Evolutionary conservation across 2,888 invertebrate genomes (phyloP).

Genomic region (Axea sp.): DNA sequence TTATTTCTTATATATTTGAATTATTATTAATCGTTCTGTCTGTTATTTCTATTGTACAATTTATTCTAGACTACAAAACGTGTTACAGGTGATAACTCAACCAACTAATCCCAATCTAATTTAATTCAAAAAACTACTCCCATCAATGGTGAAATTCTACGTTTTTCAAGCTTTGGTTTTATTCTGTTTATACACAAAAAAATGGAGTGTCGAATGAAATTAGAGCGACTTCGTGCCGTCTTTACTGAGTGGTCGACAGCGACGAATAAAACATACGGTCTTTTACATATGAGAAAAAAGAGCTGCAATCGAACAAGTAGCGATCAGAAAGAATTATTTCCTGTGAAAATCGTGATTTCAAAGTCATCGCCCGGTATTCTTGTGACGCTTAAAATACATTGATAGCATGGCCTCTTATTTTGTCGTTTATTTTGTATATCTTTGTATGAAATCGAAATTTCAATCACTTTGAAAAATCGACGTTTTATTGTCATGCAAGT

Average conservation of each 20-base stretch:
- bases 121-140: conserved; percentile 4
- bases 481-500: no score
- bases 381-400: conserved; percentile 38
- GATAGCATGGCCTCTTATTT: conserved; percentile 5
- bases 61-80: background rate
- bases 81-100: conserved; percentile 2
- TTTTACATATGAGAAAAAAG: background rate
- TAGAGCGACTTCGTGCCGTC: background rate
- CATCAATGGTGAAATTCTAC: conserved; percentile 5
- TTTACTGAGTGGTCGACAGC: conserved; percentile 3
- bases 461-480: conserved; percentile 33
- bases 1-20: no score
- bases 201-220: conserved; percentile 8
- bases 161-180: background rate
- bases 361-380: no score
- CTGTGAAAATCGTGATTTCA: no score
- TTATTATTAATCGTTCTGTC: no score
- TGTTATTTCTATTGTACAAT: background rate
- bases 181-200: background rate
- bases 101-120: conserved; percentile 9
- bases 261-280: conserved; percentile 2
- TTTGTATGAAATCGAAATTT: conserved; percentile 15
- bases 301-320: background rate
- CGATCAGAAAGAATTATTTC: no score
- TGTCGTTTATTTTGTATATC: conserved; percentile 24